Evolutionary conservation across 2,113 vertebrate species (phyloP).

Genomic region (Cavia porcellus): DNA sequence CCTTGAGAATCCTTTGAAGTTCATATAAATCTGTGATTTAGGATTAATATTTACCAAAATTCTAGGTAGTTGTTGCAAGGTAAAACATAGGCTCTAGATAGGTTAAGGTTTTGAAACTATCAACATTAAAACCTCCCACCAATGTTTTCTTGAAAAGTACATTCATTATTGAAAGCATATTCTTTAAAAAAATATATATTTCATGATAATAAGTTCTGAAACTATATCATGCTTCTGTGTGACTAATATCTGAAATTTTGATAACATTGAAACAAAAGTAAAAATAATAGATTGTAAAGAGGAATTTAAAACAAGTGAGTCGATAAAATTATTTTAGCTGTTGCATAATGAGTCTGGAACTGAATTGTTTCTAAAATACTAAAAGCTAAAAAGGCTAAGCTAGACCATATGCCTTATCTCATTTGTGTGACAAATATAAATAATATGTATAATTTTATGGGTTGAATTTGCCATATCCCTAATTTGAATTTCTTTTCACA

Average conservation of each 20-base stretch:
- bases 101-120: background rate
- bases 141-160: background rate
- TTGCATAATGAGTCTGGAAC: slow-evolving; percentile 74
- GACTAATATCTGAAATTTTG: slow-evolving; percentile 25
- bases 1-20: slow-evolving; percentile 37
- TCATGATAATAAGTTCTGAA: background rate
- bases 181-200: background rate
- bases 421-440: slow-evolving; percentile 62
- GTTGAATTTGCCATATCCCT: background rate
- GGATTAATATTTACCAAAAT: slow-evolving; percentile 59
- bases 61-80: slow-evolving; percentile 2
- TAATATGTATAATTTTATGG: slow-evolving; percentile 26
- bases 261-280: slow-evolving; percentile 26
- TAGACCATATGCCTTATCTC: background rate
- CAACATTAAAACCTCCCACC: background rate
- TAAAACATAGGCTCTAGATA: background rate
- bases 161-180: background rate
- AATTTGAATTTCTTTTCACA: slow-evolving; percentile 31
- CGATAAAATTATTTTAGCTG: slow-evolving; percentile 80
- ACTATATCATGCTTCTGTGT: background rate
- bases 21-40: slow-evolving; percentile 60
- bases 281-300: slow-evolving; percentile 66
- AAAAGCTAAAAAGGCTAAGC: slow-evolving; percentile 61
- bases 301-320: slow-evolving; percentile 76
- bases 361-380: slow-evolving; percentile 77